Base-by-base conservation (phyloP, 2,797 vertebrate genomes). In the Pachyuromys duprasi region DNA sequence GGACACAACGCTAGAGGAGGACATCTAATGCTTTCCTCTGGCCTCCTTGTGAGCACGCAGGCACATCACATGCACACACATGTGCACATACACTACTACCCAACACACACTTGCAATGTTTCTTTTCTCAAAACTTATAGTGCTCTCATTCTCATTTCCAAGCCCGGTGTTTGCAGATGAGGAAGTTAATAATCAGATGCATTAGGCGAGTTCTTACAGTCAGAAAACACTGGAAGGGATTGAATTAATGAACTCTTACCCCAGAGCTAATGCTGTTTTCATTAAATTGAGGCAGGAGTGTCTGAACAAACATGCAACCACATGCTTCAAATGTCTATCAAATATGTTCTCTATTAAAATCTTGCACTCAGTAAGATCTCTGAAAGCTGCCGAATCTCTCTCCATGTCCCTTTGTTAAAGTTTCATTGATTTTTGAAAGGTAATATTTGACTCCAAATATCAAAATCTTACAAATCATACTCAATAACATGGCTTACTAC, bases 121-220 rank as follows among this genome's bases (percentile, higher is more conserved):
- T 53, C 79, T 57, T 67, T 42, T n/a, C 28, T 17, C 33, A 78
- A 3, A 12, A 39, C 24, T 53, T 86, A 65, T 0, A 91, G n/a
- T 33, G 86, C 94, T 88, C n/a, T 72, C 31, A 53, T 74, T 28
- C 28, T 93, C 57, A 28, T 80, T 84, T 76, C 17, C 80, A 89
- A 74, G 36, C 33, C 3, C 9, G 18, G 11, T 67, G 15, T 92
- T 95, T 89, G 11, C 39, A 90, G 70, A 86, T 80, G 57, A 93
- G 60, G 45, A 92, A 89, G 94, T 94, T 79, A 94, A 89, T 82
- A 86, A 86, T 94, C 62, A 92, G 55, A 96, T 74, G 20, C 18
- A 45, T 80, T 86, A 75, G 6, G 18, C 53, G 33, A 92, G 55
- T 18, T 86, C 74, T 93, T 62, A 80, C 1, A 76, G 12, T 8